Conservation (phyloP, 2,888 invertebrate genomes). For the Ectemnius cavifrons region DNA sequence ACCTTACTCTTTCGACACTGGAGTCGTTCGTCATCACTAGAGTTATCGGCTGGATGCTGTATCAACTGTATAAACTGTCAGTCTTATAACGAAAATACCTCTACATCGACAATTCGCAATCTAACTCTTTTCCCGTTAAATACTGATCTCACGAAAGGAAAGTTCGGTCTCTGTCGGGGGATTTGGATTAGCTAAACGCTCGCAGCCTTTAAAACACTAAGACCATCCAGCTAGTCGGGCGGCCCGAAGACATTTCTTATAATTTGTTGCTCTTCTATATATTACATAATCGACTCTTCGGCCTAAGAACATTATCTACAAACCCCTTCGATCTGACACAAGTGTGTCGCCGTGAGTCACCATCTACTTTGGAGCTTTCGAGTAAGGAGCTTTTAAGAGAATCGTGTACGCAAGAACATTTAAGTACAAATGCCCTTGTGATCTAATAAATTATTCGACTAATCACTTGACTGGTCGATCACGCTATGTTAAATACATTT, state of each 20-base stretch:
- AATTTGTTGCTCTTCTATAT: neutral
- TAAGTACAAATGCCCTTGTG: no score
- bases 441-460: no score
- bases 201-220: neutral
- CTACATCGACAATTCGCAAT: conserved; percentile 29
- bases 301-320: neutral
- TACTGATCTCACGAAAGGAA: conserved; percentile 28
- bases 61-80: conserved; percentile 43
- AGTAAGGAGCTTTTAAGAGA: no score
- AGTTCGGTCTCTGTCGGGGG: neutral
- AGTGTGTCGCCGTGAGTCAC: no score
- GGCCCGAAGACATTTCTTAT: neutral
- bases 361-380: no score
- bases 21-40: neutral
- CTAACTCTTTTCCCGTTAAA: conserved; percentile 27
- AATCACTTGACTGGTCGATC: no score
- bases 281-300: neutral
- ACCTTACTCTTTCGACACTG: no score
- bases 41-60: conserved; percentile 18
- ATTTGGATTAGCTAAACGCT: neutral
- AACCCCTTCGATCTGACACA: no score
- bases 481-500: no score
- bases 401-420: no score
- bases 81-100: conserved; percentile 48
- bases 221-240: neutral